Evolutionary conservation across 2,797 vertebrate genomes (phyloP).

Genomic region (Hafferia zeledoni): DNA sequence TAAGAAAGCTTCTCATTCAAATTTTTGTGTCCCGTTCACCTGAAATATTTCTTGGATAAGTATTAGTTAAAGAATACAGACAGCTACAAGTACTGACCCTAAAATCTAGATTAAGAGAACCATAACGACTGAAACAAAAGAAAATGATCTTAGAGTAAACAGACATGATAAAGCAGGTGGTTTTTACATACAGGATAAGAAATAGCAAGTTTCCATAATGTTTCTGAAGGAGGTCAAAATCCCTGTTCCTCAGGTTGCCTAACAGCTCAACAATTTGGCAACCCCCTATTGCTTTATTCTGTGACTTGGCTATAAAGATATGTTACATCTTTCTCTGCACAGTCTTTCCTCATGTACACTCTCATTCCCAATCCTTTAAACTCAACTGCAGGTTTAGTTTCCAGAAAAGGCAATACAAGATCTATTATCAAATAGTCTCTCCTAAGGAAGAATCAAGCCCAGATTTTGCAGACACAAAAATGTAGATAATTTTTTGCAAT

Average conservation of each 20-base stretch:
- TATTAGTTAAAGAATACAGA: not conserved
- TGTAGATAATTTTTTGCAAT: not conserved
- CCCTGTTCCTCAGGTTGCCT: not conserved
- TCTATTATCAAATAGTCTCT: not conserved
- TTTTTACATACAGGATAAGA: not conserved
- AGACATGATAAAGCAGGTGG: not conserved
- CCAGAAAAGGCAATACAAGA: not conserved
- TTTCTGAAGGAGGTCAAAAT: not conserved
- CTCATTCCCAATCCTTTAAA: not conserved
- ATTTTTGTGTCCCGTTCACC: not conserved
- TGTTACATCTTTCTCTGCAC: not conserved
- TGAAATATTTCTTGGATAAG: not conserved
- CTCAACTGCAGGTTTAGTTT: not conserved
- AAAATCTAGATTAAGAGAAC: not conserved
- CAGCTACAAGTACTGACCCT: not conserved
- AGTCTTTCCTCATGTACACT: not conserved
- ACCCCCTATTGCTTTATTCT: not conserved
- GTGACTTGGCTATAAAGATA: not conserved
- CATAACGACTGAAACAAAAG: not conserved
- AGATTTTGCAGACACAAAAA: constrained; percentile 30
- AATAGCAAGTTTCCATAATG: not conserved
- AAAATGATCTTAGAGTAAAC: not conserved
- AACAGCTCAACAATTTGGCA: not conserved
- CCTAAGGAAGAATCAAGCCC: not conserved
- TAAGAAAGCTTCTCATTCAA: not conserved